Percentiles rank a stretch among this genome's conserved stretches.
Evolutionary conservation across 2,888 invertebrate genomes (phyloP).

Genomic region (Eilema griseolum): DNA sequence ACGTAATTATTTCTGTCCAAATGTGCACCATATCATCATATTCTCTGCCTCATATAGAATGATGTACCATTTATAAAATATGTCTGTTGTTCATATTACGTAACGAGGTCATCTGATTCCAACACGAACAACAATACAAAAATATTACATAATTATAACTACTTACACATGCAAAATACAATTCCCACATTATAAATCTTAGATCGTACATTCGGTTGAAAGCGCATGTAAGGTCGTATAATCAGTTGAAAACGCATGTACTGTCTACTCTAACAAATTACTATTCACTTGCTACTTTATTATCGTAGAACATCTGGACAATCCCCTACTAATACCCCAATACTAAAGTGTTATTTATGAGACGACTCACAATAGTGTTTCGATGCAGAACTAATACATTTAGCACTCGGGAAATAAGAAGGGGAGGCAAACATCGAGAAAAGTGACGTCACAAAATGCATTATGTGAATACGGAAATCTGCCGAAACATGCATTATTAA

Average conservation of each 20-base stretch:
- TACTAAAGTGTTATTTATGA: slow-evolving; percentile 65
- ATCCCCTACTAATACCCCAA: slow-evolving; percentile 46
- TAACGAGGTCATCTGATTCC: not conserved
- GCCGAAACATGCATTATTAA: slow-evolving; percentile 56
- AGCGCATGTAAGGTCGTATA: slow-evolving; percentile 28
- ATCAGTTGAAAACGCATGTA: slow-evolving; percentile 37
- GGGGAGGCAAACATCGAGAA: slow-evolving; percentile 52
- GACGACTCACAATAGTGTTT: slow-evolving; percentile 56
- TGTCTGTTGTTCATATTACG: too few relatives aligned
- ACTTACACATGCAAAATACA: not conserved
- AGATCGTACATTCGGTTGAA: slow-evolving; percentile 22
- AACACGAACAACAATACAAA: not conserved
- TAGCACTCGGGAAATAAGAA: slow-evolving; percentile 64
- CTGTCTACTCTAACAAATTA: slow-evolving; percentile 46
- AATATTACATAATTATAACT: not conserved
- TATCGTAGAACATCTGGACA: slow-evolving; percentile 47
- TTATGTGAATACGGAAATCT: slow-evolving; percentile 50
- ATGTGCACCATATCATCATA: too few relatives aligned
- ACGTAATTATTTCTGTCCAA: too few relatives aligned
- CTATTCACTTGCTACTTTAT: slow-evolving; percentile 42
- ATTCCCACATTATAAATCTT: slow-evolving; percentile 24
- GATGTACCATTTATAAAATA: too few relatives aligned
- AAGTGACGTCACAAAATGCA: slow-evolving; percentile 52
- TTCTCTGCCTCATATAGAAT: too few relatives aligned
- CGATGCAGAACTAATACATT: slow-evolving; percentile 73